Evolutionary conservation across 2,797 vertebrate genomes (phyloP), one percentile per base, ranked within the genome.

Genomic region (Betta splendens): DNA sequence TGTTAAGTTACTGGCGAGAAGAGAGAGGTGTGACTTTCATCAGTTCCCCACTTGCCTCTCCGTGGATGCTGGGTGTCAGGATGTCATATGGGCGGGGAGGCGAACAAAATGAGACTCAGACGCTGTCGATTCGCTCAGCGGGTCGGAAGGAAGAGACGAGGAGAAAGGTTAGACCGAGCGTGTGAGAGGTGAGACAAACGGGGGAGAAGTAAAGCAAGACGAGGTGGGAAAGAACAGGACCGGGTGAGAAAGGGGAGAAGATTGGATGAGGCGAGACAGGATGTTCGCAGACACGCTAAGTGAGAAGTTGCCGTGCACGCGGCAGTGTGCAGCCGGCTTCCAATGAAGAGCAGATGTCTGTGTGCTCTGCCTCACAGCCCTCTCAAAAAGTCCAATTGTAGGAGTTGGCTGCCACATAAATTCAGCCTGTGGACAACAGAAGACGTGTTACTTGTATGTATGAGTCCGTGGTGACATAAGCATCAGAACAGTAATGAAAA

Each of bases 101-200:
- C 75, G 73, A 75, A 79, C 28, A 77, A 77, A 75, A 79, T 40
- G 73, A 76, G 62, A 40, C 69, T 50, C 16, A 18, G 59, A 55
- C 20, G 10, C 57, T n/a, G 44, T 40, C 2, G 23, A 63, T 38
- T 29, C 43, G 38, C 26, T 67, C 22, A n/a, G 5, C 38, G 50
- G 10, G 46, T 17, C n/a, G 13, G 4, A 21, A 12, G 17, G 38
- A 22, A 22, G 42, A 4, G 18, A 6, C 15, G 44, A 25, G 32
- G 31, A 10, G 49, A 39, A 35, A 64, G 56, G 51, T 28, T 44
- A 55, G 58, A 22, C 23, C 16, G 22, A n/a, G 51, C 47, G 43
- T 44, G 65, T 17, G 37, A 69, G 40, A 43, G 52, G 44, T 1
- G n/a, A 36, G 18, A 23, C 13, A 46, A 57, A 29, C 2, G 45